These are phyloP conservation scores for Cebidichthys violaceus DNA, from an alignment of 2,113 vertebrate species.

Conservation along the genomic window DNA sequence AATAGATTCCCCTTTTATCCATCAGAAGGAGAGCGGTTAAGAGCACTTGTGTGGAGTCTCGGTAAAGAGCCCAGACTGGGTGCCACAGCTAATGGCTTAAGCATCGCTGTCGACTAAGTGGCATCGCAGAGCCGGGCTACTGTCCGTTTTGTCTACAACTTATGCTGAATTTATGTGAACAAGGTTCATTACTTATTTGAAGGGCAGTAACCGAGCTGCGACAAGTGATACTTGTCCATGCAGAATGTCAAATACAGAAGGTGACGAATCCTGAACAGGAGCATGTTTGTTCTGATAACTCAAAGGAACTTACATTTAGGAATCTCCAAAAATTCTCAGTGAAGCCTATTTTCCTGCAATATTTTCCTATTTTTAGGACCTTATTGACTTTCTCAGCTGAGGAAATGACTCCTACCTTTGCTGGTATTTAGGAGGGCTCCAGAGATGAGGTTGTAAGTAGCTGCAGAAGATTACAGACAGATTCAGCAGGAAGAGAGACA, in stretches of 20 bases:
- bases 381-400: background rate
- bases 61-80: slow-evolving; percentile 50
- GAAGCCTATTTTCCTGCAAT: background rate
- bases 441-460: background rate
- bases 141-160: slow-evolving; percentile 23
- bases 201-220: slow-evolving; percentile 16
- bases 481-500: background rate
- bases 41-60: slow-evolving; percentile 64
- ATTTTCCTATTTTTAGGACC: background rate
- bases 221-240: slow-evolving; percentile 18
- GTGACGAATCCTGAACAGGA: background rate
- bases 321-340: background rate
- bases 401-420: background rate
- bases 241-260: background rate
- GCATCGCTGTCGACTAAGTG: slow-evolving; percentile 17
- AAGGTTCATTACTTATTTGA: slow-evolving; percentile 32
- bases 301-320: background rate
- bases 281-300: background rate
- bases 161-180: slow-evolving; percentile 33
- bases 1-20: slow-evolving; percentile 68
- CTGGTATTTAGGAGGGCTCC: background rate
- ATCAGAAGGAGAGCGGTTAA: slow-evolving; percentile 68
- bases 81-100: slow-evolving; percentile 53
- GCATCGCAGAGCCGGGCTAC: slow-evolving; percentile 12
- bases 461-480: background rate